A percentile compares a stretch with the other conserved stretches of the same genome.
Evolutionary conservation across 2,797 vertebrate species (phyloP).

Genomic region (Scyliorhinus canicula): DNA sequence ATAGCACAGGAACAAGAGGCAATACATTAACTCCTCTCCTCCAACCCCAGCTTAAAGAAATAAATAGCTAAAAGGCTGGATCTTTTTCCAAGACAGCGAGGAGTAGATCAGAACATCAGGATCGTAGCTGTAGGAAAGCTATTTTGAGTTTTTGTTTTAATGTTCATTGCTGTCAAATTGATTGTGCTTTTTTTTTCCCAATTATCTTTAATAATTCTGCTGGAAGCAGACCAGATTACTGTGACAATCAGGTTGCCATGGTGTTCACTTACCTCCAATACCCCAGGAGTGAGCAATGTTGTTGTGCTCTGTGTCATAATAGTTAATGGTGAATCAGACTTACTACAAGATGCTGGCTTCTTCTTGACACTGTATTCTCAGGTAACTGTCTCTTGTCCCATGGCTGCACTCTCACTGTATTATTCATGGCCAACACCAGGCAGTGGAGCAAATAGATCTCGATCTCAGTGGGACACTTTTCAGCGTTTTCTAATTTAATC

Average conservation of each 20-base stretch:
- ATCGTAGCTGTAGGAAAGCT: neutral
- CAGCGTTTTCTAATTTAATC: slow-evolving; percentile 25
- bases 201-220: neutral
- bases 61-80: neutral
- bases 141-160: neutral
- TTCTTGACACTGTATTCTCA: slow-evolving; percentile 1
- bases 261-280: neutral
- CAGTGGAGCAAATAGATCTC: neutral
- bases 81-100: neutral
- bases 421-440: slow-evolving; percentile 12
- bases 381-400: neutral
- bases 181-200: neutral
- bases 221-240: neutral
- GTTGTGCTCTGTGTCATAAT: neutral
- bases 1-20: neutral
- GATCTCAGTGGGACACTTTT: neutral
- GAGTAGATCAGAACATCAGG: neutral
- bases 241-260: neutral
- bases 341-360: neutral
- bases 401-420: neutral
- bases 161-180: neutral
- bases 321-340: neutral
- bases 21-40: neutral
- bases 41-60: neutral
- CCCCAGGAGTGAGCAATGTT: neutral